These are phyloP conservation scores for Odobenus rosmarus DNA, from an alignment of 2,113 vertebrate genomes.

Conservation along the genomic window DNA sequence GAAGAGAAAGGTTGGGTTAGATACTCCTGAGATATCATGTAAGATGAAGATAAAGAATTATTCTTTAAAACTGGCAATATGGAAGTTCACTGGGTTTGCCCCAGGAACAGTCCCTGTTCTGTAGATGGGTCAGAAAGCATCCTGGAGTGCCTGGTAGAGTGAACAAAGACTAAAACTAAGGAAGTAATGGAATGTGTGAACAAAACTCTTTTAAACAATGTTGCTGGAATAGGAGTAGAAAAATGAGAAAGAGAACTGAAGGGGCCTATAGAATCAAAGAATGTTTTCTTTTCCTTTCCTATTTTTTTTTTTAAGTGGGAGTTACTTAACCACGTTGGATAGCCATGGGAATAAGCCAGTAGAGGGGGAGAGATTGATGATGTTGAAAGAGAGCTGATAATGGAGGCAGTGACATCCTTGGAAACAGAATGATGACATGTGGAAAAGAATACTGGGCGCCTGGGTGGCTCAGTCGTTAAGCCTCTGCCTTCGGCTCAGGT, in stretches of 20 bases:
- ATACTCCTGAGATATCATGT: neutral
- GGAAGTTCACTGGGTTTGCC: neutral
- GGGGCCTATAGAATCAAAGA: neutral
- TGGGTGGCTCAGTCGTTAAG: no score
- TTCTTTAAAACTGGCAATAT: neutral
- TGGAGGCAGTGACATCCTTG: neutral
- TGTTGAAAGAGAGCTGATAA: neutral
- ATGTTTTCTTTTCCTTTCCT: neutral
- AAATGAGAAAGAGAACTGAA: neutral
- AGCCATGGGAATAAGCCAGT: neutral
- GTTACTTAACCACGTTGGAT: neutral
- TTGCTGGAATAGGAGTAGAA: neutral
- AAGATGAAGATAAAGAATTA: neutral
- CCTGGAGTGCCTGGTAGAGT: neutral
- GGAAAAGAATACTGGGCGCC: neutral
- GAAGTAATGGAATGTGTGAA: neutral
- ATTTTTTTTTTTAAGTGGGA: neutral
- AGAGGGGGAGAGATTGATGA: neutral
- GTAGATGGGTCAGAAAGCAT: neutral
- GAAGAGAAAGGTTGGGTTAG: neutral
- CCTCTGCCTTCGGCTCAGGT: no score
- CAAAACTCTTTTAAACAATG: neutral
- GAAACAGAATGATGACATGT: neutral
- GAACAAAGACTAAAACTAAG: neutral
- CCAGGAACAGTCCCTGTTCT: neutral